phyloP scores from a whole-genome alignment of 2,797 vertebrate genomes.

The Crax fasciolata region DNA sequence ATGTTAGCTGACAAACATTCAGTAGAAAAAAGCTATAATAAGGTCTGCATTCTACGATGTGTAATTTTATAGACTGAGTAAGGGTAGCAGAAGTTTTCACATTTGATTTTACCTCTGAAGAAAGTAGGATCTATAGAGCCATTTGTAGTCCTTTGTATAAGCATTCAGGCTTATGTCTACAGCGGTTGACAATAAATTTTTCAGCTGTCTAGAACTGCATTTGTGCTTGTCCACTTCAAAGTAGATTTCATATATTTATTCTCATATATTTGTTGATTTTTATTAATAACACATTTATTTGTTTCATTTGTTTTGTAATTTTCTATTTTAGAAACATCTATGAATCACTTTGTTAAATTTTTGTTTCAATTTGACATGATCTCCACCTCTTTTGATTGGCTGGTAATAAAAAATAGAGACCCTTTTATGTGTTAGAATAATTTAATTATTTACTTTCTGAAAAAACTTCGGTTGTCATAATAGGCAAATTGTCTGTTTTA shows the following conservation, averaged over 20 bases:
- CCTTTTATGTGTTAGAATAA: not conserved
- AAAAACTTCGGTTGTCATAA: not conserved
- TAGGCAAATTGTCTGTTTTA: not conserved
- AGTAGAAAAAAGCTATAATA: not conserved
- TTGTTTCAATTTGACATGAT: not conserved
- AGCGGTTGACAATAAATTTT: not conserved
- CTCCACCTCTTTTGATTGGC: not conserved
- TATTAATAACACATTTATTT: not conserved
- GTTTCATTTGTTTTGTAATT: not conserved
- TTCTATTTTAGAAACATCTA: not conserved
- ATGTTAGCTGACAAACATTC: not conserved
- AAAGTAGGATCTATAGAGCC: not conserved
- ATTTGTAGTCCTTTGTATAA: not conserved
- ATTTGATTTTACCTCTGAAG: conserved; percentile 35
- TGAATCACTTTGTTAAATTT: not conserved
- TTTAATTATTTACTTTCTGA: not conserved
- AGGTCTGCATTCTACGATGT: not conserved
- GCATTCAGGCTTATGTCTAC: not conserved
- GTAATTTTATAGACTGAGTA: not conserved
- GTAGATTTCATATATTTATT: not conserved
- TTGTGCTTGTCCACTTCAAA: not conserved
- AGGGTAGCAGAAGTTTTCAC: conserved; percentile 24
- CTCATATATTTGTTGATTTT: not conserved
- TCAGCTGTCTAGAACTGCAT: not conserved
- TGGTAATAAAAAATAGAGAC: not conserved